Evolutionary conservation across 2,888 invertebrate genomes (phyloP).

Genomic region (Melanostoma scalare): DNA sequence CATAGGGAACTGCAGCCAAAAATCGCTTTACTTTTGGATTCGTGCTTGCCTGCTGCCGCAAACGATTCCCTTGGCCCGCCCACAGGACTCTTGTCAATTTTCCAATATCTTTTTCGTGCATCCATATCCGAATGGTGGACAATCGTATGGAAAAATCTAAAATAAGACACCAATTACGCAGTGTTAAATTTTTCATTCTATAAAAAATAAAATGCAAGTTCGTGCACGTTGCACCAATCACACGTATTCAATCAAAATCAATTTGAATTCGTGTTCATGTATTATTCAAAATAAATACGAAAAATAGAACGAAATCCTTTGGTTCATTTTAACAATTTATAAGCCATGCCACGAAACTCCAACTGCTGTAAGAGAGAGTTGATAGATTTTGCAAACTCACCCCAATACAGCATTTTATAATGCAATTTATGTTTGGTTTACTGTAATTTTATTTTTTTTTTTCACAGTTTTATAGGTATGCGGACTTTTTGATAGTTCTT

Average conservation of each 20-base stretch:
- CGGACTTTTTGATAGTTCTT: constrained; percentile 20
- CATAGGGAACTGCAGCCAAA: constrained; percentile 95
- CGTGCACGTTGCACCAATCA: constrained; percentile 55
- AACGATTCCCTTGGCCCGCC: constrained; percentile 93
- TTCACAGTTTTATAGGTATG: not conserved
- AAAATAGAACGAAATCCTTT: constrained; percentile 22
- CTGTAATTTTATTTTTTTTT: constrained; percentile 29
- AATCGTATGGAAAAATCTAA: constrained; percentile 91
- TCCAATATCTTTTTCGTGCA: constrained; percentile 94
- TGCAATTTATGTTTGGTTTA: constrained; percentile 39
- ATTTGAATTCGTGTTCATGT: constrained; percentile 65
- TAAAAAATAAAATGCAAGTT: constrained; percentile 30
- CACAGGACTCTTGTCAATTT: constrained; percentile 93
- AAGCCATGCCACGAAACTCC: not conserved
- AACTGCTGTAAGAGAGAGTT: constrained; percentile 22
- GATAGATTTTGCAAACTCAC: constrained; percentile 39
- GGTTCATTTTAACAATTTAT: constrained; percentile 9
- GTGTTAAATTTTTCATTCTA: constrained; percentile 13
- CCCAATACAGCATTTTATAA: constrained; percentile 5
- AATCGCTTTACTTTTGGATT: constrained; percentile 92
- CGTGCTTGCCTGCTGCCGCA: constrained; percentile 92
- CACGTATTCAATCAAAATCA: constrained; percentile 70
- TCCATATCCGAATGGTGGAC: constrained; percentile 97
- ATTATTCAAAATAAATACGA: constrained; percentile 52
- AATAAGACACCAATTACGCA: constrained; percentile 33